A percentile compares a stretch with the other conserved stretches of the same genome.
Evolutionary conservation across 2,113 vertebrate species (phyloP).

Genomic region (Dascyllus trimaculatus): DNA sequence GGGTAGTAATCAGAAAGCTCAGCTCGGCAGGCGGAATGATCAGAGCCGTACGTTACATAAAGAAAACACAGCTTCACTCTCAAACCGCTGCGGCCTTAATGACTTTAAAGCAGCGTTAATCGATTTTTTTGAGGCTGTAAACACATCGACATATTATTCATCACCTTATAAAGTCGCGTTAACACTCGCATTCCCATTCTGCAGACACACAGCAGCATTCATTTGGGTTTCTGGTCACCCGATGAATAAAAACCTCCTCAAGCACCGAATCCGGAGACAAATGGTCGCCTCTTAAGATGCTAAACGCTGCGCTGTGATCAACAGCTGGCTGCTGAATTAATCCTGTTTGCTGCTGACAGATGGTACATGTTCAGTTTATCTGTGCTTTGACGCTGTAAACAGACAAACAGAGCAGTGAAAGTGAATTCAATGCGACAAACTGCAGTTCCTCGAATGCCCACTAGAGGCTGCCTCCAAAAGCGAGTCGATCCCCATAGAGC

Average conservation of each 20-base stretch:
- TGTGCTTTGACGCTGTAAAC: too few relatives aligned
- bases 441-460: too few relatives aligned
- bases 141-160: background rate
- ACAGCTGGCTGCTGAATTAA: background rate
- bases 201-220: background rate
- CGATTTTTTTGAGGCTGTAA: background rate
- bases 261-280: background rate
- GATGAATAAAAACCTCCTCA: background rate
- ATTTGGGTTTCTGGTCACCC: too few relatives aligned
- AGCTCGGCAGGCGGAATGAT: background rate
- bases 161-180: background rate
- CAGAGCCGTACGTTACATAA: background rate
- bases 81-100: background rate
- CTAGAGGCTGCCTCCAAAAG: too few relatives aligned
- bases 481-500: too few relatives aligned
- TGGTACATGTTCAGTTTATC: too few relatives aligned
- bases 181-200: background rate
- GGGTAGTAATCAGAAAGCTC: slow-evolving; percentile 5
- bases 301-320: background rate
- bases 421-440: too few relatives aligned
- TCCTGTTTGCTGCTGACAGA: too few relatives aligned
- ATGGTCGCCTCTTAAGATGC: background rate
- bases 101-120: background rate
- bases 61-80: background rate
- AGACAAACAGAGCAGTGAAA: too few relatives aligned